These are phyloP conservation scores for Stichopus horrens DNA, from an alignment of 53 echinoderm and acorn worm species.

Conservation along the genomic window DNA sequence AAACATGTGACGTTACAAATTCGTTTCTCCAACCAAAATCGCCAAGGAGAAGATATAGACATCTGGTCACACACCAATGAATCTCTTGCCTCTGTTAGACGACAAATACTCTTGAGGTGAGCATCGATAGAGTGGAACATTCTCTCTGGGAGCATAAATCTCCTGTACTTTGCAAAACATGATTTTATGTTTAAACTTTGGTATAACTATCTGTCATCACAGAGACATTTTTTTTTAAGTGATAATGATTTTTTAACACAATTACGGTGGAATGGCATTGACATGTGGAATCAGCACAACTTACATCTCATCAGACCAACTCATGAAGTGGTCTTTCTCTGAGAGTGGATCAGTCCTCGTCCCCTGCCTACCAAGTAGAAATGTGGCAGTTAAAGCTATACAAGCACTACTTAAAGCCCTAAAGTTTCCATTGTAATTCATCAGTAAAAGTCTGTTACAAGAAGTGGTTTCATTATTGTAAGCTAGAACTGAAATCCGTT, in stretches of 20 bases:
- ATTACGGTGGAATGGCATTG: no score
- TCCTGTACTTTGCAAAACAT: no score
- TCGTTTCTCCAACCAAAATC: constrained; percentile 86
- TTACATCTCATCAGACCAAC: no score
- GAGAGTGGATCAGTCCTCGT: no score
- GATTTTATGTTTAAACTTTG: neutral
- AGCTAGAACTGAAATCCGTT: neutral
- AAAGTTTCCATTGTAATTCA: no score
- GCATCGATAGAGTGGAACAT: neutral
- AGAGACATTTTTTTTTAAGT: neutral
- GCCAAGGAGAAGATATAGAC: constrained; percentile 92
- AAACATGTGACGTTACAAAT: constrained; percentile 93
- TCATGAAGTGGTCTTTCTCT: no score
- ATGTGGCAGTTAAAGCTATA: no score
- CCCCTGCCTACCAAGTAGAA: no score
- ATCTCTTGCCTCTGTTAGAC: constrained; percentile 86
- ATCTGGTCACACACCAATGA: constrained; percentile 99
- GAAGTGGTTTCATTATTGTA: neutral
- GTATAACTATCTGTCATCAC: neutral
- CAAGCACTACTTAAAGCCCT: no score
- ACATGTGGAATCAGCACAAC: no score
- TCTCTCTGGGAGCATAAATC: no score
- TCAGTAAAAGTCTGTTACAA: no score
- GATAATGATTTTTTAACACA: neutral
- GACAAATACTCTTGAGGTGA: constrained; percentile 94